Evolutionary conservation across 2,888 invertebrate genomes (phyloP).

Genomic region (Ashinkailepas kermadecensis): DNA sequence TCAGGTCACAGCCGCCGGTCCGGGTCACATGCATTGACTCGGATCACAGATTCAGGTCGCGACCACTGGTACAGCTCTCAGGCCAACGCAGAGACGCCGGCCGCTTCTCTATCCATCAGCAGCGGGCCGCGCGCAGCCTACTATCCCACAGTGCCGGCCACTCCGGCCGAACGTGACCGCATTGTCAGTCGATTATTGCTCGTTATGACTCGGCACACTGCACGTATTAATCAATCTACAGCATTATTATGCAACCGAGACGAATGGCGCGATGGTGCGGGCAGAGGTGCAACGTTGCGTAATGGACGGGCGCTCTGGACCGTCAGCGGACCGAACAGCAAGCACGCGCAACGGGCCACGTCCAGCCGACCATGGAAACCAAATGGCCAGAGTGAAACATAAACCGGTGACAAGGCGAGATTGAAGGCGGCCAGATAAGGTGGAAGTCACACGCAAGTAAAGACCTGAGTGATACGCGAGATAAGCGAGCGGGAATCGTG

Average conservation of each 20-base stretch:
- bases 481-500: no score
- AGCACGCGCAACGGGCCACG: no score
- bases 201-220: constrained; percentile 16
- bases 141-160: not conserved
- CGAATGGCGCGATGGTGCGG: not conserved
- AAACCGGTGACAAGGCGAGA: no score
- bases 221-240: constrained; percentile 18
- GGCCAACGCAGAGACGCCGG: not conserved
- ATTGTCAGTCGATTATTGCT: constrained; percentile 5
- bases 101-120: not conserved
- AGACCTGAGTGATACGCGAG: no score
- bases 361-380: no score
- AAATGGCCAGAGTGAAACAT: no score
- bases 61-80: not conserved
- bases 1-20: no score
- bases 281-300: not conserved
- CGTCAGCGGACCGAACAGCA: not conserved
- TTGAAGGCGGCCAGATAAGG: no score
- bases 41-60: no score
- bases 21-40: no score
- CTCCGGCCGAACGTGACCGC: not conserved
- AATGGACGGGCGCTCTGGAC: not conserved
- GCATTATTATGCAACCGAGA: not conserved
- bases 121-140: not conserved
- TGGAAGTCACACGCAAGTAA: no score